Evolutionary conservation across 1,140 invertebrate genomes (phyloP).

Genomic region (Drosophila chauvacae): DNA sequence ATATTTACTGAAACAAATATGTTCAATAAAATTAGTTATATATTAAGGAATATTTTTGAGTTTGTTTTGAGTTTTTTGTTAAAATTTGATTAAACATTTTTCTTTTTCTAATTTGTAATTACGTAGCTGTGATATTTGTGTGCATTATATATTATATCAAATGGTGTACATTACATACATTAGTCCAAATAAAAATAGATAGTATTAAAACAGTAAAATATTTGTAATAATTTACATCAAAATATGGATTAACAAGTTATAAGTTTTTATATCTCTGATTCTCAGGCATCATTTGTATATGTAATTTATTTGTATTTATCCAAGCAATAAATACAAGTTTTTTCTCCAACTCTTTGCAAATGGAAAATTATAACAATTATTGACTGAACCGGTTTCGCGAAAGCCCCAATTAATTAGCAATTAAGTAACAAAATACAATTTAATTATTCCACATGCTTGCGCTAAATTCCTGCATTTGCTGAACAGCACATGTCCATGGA

Average conservation of each 20-base stretch:
- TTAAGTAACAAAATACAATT: conserved; percentile 27
- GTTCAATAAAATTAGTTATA: not conserved
- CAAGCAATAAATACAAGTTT: not conserved
- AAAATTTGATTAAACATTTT: not conserved
- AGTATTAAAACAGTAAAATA: not conserved
- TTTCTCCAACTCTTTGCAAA: not conserved
- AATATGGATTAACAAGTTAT: not conserved
- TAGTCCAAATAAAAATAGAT: too few species aligned
- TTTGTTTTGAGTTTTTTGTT: too few species aligned
- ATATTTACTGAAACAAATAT: too few species aligned
- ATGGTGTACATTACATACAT: too few species aligned
- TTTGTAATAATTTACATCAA: not conserved
- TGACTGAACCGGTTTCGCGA: not conserved
- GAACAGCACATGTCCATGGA: conserved; percentile 29
- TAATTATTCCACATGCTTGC: conserved; percentile 53
- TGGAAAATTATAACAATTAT: not conserved
- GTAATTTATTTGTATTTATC: too few species aligned
- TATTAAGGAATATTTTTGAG: not conserved
- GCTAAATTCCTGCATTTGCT: conserved; percentile 58
- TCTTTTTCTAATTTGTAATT: not conserved
- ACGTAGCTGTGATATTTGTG: too few species aligned
- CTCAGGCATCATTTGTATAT: not conserved
- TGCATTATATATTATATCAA: too few species aligned
- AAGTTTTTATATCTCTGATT: not conserved
- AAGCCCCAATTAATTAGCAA: conserved; percentile 42